These are phyloP conservation scores for Saccopteryx leptura DNA, from an alignment of 2,113 vertebrate genomes.

Conservation along the genomic window DNA sequence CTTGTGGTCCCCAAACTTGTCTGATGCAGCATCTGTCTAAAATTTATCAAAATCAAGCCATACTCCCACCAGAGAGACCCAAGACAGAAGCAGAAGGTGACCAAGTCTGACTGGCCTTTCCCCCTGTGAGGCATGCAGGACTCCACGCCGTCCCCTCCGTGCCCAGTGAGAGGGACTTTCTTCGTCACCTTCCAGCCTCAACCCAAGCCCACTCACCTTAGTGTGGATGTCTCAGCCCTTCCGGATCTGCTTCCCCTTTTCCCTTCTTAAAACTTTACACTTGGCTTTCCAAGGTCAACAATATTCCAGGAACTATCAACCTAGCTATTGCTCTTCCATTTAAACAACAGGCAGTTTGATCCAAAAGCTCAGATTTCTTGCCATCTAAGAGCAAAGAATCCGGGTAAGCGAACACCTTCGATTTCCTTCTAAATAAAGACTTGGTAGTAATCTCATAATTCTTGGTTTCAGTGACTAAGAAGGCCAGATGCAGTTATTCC, in stretches of 20 bases:
- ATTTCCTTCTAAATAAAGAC: conserved; percentile 5
- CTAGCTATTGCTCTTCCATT: background rate
- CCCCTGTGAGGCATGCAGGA: background rate
- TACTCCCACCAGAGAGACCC: background rate
- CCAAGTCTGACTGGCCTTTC: background rate
- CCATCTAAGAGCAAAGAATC: background rate
- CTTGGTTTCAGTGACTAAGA: background rate
- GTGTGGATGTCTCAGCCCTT: background rate
- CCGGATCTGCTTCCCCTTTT: background rate
- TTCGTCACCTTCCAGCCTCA: background rate
- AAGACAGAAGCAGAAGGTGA: background rate
- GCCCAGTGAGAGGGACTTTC: background rate
- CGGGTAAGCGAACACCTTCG: background rate
- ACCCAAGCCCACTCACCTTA: background rate
- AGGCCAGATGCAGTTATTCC: background rate
- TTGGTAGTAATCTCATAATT: background rate
- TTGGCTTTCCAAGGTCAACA: background rate
- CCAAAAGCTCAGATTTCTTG: conserved; percentile 5
- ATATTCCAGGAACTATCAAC: background rate
- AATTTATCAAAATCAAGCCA: background rate
- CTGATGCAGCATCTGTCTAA: background rate
- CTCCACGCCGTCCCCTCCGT: background rate
- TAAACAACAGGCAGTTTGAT: conserved; percentile 10
- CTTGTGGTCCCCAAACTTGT: background rate
- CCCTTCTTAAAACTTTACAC: background rate